Evolutionary conservation across 1,140 invertebrate genomes (phyloP).

Genomic region (Vollenhovia emeryi): DNA sequence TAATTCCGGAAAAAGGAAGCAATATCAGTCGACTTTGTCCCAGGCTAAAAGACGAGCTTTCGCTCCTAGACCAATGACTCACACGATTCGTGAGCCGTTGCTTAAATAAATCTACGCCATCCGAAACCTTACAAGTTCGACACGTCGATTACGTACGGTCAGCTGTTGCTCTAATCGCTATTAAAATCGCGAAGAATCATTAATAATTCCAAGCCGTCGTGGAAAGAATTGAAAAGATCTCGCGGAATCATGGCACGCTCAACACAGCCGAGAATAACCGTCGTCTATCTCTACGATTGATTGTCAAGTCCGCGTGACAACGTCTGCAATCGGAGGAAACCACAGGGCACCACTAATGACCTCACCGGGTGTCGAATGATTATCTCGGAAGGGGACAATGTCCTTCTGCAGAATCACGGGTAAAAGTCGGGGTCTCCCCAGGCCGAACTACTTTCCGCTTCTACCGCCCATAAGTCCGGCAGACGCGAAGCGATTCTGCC

Average conservation of each 20-base stretch:
- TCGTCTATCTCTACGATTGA: not conserved
- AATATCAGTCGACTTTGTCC: not conserved
- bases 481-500: conserved; percentile 92
- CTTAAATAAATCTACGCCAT: not conserved
- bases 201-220: not conserved
- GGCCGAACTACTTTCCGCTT: conserved; percentile 93
- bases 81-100: not conserved
- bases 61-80: not conserved
- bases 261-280: not conserved
- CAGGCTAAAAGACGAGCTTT: not conserved
- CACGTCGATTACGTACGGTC: not conserved
- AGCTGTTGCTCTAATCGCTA: not conserved
- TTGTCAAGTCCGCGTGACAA: not conserved
- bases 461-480: conserved; percentile 92
- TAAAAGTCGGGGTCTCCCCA: conserved; percentile 91
- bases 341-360: not conserved
- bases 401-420: conserved; percentile 94
- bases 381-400: conserved; percentile 81
- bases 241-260: not conserved
- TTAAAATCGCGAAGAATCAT: not conserved
- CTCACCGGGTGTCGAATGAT: conserved; percentile 14
- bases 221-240: not conserved
- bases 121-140: not conserved
- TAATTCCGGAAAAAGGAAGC: conserved; percentile 3
- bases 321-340: not conserved